Base-by-base conservation (phyloP, 2,113 vertebrate species). In the Panurus biarmicus region DNA sequence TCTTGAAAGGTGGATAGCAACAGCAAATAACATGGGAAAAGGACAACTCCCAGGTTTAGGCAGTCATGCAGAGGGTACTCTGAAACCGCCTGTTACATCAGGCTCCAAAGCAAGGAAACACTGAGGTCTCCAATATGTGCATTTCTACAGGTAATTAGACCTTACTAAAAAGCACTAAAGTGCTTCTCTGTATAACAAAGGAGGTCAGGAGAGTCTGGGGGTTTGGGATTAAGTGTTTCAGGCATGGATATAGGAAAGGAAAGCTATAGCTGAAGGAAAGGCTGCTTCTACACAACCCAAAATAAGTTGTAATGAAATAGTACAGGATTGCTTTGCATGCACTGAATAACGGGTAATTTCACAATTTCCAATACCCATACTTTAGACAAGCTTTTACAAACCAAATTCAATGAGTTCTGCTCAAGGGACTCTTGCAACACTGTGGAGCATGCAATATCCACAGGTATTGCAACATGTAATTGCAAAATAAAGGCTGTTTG, bases 391-490 rank as follows among this genome's bases (percentile, higher is more conserved):
- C 61, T 90, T 94, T 95, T 95, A 90, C 77, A 93, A 84, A 94
- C 76, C 73, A 88, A 84, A 93, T 93, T 94, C 90, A 92, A 89
- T 90, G 90, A 89, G 28, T 62, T 94, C 94, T 87, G 92, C 93
- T 94, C 93, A 84, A 95, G 96, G 89, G 95, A 94, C 86, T 81
- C 86, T 96, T 94, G 93, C 96, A 94, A 95, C 84, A 96, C 80
- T 67, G 29, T 58, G 48, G 64, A 89, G 29, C 73, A 78, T 71
- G 95, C 76, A 95, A 94, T 84, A 94, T 90, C 56, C 83, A 93
- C 85, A 96, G 94, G 94, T 96, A 94, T 96, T 96, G 90, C 96
- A 95, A 96, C 90, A 96, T 92, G 76, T 69, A 78, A 84, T 96
- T 95, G 93, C 96, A 95, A 95, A 94, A 96, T 92, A 86, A 94